Conservation (phyloP, 2,888 invertebrate species). For the Melangyna quadrimaculata region DNA sequence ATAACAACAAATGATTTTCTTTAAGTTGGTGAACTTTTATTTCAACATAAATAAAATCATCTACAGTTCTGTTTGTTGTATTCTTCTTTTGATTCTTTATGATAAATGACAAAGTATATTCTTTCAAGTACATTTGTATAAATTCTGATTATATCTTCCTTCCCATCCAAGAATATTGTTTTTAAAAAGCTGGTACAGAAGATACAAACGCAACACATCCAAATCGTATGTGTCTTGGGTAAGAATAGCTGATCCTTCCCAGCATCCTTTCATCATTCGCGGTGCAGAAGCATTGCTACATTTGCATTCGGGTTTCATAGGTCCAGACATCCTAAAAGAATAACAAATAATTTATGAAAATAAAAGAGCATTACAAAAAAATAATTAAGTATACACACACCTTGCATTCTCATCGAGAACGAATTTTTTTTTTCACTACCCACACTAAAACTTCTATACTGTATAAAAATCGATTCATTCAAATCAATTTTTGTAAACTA, state of each 20-base stretch:
- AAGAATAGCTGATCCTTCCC: constrained; percentile 94
- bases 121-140: neutral
- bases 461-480: constrained; percentile 84
- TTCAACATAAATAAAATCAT: neutral
- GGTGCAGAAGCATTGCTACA: constrained; percentile 75
- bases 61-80: neutral
- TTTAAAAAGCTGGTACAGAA: constrained; percentile 82
- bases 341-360: neutral
- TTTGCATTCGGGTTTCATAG: constrained; percentile 77
- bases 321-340: constrained; percentile 78
- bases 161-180: constrained; percentile 73
- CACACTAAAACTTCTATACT: constrained; percentile 86
- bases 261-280: constrained; percentile 83
- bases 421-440: constrained; percentile 84
- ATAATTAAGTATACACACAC: no score
- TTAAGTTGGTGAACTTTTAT: neutral
- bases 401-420: constrained; percentile 73
- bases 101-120: neutral
- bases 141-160: neutral
- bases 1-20: neutral
- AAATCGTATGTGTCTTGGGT: constrained; percentile 93
- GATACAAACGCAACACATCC: constrained; percentile 95
- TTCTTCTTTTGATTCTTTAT: neutral
- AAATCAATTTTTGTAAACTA: constrained; percentile 78
- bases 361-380: no score